These are phyloP conservation scores for Eclectus roratus DNA, from an alignment of 2,113 vertebrate genomes.

Conservation along the genomic window DNA sequence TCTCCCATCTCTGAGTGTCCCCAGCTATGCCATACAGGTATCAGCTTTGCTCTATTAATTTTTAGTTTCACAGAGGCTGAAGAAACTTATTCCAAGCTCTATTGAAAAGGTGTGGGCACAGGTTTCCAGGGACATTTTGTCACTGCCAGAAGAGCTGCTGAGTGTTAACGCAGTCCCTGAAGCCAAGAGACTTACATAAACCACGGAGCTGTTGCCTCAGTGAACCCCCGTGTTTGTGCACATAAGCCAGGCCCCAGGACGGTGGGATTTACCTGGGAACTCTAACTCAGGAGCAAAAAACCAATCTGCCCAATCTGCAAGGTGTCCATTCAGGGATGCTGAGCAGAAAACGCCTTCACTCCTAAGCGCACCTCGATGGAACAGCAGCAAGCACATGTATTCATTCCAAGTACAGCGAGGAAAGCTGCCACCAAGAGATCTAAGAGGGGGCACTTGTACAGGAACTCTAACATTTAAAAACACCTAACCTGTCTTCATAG, in stretches of 20 bases:
- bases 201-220: fast-evolving
- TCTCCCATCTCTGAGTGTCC: not conserved
- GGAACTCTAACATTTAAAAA: not conserved
- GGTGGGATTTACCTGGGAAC: not conserved
- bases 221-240: not conserved
- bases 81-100: not conserved
- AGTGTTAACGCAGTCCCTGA: fast-evolving
- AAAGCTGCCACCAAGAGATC: not conserved
- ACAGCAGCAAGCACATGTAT: not conserved
- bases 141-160: not conserved
- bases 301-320: fast-evolving
- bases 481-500: not conserved
- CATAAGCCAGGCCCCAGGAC: not conserved
- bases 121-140: not conserved
- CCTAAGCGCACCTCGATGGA: fast-evolving
- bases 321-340: no score
- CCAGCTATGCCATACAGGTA: not conserved
- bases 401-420: fast-evolving
- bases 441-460: fast-evolving
- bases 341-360: not conserved
- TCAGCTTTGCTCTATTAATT: not conserved
- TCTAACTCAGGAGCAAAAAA: not conserved
- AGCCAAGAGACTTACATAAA: not conserved
- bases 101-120: not conserved
- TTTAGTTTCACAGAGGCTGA: not conserved